These are phyloP conservation scores for Sorex fumeus DNA, from an alignment of 2,113 vertebrate species.

Conservation along the genomic window DNA sequence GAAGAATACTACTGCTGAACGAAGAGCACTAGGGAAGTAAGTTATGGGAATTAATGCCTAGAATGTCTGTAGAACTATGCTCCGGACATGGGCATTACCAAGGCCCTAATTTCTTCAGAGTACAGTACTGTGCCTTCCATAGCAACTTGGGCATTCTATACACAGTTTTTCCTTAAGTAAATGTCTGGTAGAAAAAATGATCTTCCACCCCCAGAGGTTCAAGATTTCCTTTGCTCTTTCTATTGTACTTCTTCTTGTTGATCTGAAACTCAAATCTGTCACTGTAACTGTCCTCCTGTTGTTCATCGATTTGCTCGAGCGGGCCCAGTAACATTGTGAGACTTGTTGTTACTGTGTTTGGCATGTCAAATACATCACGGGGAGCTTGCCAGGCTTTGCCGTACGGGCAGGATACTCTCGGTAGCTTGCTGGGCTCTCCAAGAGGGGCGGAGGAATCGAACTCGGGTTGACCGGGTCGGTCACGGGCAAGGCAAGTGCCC, in stretches of 20 bases:
- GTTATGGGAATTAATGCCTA: background rate
- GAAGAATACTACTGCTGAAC: background rate
- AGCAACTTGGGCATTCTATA: background rate
- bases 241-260: constrained; percentile 31
- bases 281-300: too few species aligned
- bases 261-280: constrained; percentile 38
- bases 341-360: too few species aligned
- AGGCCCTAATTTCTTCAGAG: background rate
- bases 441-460: too few species aligned
- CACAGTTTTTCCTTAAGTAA: constrained; percentile 24
- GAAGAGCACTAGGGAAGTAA: background rate
- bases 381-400: too few species aligned
- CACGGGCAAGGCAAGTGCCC: too few species aligned
- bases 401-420: too few species aligned
- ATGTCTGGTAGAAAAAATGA: background rate
- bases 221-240: constrained; percentile 45
- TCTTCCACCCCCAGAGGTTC: background rate
- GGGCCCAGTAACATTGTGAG: too few species aligned
- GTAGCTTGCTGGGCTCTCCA: too few species aligned
- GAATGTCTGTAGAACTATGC: background rate
- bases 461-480: too few species aligned
- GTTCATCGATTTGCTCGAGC: too few species aligned
- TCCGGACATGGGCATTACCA: background rate
- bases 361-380: too few species aligned
- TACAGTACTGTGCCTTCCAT: background rate